Evolutionary conservation across 2,113 vertebrate species (phyloP).

Genomic region (Dinomys branickii): DNA sequence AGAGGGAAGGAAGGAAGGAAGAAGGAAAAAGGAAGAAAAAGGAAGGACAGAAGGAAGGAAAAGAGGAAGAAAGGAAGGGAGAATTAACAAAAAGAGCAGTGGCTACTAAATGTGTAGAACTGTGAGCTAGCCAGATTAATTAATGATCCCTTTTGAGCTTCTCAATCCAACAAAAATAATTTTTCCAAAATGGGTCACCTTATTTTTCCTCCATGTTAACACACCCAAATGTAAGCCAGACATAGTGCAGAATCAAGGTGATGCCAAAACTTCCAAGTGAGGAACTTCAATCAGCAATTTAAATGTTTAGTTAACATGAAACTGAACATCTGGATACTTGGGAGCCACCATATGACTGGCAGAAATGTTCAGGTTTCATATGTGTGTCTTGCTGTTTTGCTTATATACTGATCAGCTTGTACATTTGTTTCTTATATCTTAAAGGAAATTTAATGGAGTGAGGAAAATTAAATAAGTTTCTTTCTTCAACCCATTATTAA

Average conservation of each 20-base stretch:
- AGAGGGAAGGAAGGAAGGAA: background rate
- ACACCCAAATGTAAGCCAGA: background rate
- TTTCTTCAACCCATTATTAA: background rate
- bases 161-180: background rate
- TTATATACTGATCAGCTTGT: background rate
- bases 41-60: too few relatives aligned
- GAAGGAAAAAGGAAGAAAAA: background rate
- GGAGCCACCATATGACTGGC: background rate
- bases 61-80: background rate
- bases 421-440: background rate
- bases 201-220: background rate
- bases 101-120: background rate
- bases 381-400: background rate
- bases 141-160: background rate
- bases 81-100: background rate
- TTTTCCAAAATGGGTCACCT: background rate
- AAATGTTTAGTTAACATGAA: background rate
- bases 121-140: background rate
- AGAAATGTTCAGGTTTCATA: background rate
- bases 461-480: background rate
- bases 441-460: background rate
- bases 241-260: background rate
- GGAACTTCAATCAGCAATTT: constrained; percentile 2
- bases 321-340: background rate
- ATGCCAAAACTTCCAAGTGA: background rate